Evolutionary conservation across 2,113 vertebrate species (phyloP).

Genomic region (Crocuta crocuta): DNA sequence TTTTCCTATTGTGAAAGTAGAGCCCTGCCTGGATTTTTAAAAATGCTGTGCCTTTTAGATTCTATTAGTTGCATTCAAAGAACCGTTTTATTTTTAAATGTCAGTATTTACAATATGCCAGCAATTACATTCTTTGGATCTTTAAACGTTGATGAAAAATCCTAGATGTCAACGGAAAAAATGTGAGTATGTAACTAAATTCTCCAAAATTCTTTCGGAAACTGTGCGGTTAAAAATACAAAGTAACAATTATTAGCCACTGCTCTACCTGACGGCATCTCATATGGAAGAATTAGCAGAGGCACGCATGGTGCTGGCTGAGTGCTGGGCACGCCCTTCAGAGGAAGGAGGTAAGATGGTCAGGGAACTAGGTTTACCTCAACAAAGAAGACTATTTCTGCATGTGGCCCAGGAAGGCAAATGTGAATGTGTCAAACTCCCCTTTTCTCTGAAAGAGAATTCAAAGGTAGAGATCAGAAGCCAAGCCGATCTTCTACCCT

Average conservation of each 20-base stretch:
- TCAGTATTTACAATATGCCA: slow-evolving; percentile 49
- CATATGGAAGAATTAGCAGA: background rate
- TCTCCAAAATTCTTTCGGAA: slow-evolving; percentile 56
- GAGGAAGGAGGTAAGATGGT: background rate
- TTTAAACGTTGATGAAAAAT: slow-evolving; percentile 47
- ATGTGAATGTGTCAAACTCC: background rate
- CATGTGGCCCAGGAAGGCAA: background rate
- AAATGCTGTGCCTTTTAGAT: slow-evolving; percentile 21
- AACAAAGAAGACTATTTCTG: background rate
- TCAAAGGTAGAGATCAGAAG: background rate
- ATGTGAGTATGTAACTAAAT: background rate
- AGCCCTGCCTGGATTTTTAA: background rate
- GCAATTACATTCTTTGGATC: slow-evolving; percentile 43
- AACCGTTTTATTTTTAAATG: slow-evolving; percentile 48
- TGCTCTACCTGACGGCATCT: background rate
- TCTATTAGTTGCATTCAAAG: slow-evolving; percentile 23
- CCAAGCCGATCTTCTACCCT: background rate
- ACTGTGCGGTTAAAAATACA: background rate
- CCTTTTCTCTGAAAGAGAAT: background rate
- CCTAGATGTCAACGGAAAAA: slow-evolving; percentile 46
- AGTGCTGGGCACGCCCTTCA: fast-evolving
- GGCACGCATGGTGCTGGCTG: fast-evolving
- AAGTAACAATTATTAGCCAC: background rate
- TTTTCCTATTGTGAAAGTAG: background rate
- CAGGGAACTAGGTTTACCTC: background rate